A percentile compares a stretch with the other conserved stretches of the same genome.
These are phyloP conservation scores for Coelopa pilipes DNA, from an alignment of 2,888 invertebrate genomes.

Conservation along the genomic window DNA sequence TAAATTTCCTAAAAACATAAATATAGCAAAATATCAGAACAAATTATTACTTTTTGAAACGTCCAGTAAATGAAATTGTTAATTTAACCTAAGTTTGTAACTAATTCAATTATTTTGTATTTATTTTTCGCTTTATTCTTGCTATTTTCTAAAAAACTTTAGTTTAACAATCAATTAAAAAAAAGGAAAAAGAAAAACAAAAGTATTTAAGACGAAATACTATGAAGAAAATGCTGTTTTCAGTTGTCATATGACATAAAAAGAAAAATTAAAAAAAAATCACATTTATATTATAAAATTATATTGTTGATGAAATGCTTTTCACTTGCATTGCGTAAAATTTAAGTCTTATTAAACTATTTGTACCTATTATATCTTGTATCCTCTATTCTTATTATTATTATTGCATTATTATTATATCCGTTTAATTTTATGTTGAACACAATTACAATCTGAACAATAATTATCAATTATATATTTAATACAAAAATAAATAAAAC, in stretches of 20 bases:
- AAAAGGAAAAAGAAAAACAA: conserved; percentile 11
- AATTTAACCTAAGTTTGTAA: conserved; percentile 19
- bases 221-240: conserved; percentile 37
- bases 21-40: conserved; percentile 28
- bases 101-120: conserved; percentile 19
- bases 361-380: conserved; percentile 39
- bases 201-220: conserved; percentile 33
- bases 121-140: conserved; percentile 33
- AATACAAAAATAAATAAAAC: conserved; percentile 14
- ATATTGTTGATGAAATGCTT: conserved; percentile 31
- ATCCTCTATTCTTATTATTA: conserved; percentile 39
- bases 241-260: conserved; percentile 41
- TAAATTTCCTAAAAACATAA: conserved; percentile 38
- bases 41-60: conserved; percentile 39
- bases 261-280: conserved; percentile 35
- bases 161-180: not conserved
- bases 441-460: conserved; percentile 24
- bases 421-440: conserved; percentile 21
- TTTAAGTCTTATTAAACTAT: conserved; percentile 32
- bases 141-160: too few species aligned
- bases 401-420: conserved; percentile 34
- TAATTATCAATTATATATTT: conserved; percentile 18
- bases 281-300: conserved; percentile 28
- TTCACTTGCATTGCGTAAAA: conserved; percentile 34
- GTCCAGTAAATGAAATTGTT: conserved; percentile 37